Evolutionary conservation across 2,797 vertebrate genomes (phyloP).

Genomic region (Epinephelus coioides): DNA sequence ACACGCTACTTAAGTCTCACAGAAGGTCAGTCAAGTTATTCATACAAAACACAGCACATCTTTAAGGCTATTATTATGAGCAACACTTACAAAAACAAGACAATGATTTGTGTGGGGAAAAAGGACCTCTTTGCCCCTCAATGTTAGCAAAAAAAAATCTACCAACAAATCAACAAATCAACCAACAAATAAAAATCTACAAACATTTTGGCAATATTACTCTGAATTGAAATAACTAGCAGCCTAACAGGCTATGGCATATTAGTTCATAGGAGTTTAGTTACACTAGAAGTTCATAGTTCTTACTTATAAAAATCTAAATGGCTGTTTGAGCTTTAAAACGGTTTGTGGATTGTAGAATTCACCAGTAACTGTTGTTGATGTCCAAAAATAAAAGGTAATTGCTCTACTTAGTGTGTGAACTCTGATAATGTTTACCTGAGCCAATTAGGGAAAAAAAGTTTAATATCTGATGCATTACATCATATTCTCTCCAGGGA

Average conservation of each 20-base stretch:
- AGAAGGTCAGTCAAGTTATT: background rate
- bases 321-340: background rate
- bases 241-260: background rate
- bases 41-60: background rate
- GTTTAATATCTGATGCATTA: conserved; percentile 18
- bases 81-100: background rate
- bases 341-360: background rate
- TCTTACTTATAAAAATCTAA: background rate
- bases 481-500: conserved; percentile 2
- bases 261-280: too few species aligned
- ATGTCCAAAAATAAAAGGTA: background rate
- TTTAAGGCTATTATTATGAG: background rate
- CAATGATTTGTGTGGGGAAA: background rate
- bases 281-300: background rate
- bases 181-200: background rate
- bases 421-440: background rate
- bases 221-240: background rate
- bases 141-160: background rate
- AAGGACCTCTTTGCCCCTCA: background rate
- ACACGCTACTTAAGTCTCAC: background rate
- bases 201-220: background rate
- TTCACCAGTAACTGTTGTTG: background rate
- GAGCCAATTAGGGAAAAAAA: background rate
- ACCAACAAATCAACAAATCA: too few species aligned
- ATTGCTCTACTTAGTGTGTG: background rate